phyloP scores from a whole-genome alignment of 2,797 vertebrate genomes.

The Pipistrellus pygmaeus region DNA sequence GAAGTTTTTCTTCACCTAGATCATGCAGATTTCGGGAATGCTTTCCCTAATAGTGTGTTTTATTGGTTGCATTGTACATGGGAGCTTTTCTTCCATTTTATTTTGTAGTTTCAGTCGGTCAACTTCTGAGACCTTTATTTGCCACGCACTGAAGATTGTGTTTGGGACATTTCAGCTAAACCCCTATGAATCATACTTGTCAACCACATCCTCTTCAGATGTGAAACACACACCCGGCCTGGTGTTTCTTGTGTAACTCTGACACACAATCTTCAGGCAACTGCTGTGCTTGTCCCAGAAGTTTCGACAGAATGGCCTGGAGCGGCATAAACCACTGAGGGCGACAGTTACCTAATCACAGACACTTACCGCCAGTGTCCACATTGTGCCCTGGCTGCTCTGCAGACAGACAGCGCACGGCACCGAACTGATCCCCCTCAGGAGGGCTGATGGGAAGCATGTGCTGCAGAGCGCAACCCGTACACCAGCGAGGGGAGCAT shows the following conservation, averaged over 20 bases:
- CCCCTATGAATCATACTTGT: conserved; percentile 65
- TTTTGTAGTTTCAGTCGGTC: conserved; percentile 22
- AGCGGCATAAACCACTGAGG: background rate
- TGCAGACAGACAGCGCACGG: background rate
- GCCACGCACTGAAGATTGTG: background rate
- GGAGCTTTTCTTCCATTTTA: conserved; percentile 15
- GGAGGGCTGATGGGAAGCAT: background rate
- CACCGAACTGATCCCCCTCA: background rate
- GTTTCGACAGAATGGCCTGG: conserved; percentile 7
- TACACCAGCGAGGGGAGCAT: background rate
- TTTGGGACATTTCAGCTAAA: conserved; percentile 55
- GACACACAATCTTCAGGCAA: conserved; percentile 15
- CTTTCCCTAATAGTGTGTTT: conserved; percentile 4
- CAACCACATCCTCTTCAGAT: conserved; percentile 69
- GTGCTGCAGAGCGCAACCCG: background rate
- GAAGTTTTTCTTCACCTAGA: background rate
- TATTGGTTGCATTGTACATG: conserved; percentile 16
- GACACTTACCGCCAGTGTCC: background rate
- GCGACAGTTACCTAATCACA: background rate
- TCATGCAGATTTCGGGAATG: background rate
- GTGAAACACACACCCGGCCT: background rate
- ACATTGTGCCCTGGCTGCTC: background rate
- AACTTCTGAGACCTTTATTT: conserved; percentile 6
- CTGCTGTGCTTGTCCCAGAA: background rate
- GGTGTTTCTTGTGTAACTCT: conserved; percentile 6